A percentile compares a stretch with the other conserved stretches of the same genome.
Evolutionary conservation across 2,113 vertebrate species (phyloP).

Genomic region (Ibidorhyncha struthersii): DNA sequence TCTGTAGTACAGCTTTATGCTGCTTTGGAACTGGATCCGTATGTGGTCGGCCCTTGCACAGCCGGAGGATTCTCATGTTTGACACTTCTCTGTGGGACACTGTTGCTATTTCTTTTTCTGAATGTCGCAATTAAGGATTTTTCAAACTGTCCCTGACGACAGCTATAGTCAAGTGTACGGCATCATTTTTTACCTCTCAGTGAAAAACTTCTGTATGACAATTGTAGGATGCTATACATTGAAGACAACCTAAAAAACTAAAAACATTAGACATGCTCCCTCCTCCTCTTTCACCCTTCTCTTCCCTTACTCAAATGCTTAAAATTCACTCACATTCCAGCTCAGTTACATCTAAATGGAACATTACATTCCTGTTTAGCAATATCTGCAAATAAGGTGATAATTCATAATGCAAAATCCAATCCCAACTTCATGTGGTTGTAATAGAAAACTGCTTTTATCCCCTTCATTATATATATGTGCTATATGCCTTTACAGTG

Average conservation of each 20-base stretch:
- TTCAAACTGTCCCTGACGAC: neutral
- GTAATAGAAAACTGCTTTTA: neutral
- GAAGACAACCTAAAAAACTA: neutral
- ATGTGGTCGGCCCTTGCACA: neutral
- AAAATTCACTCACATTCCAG: neutral
- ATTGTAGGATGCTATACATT: neutral
- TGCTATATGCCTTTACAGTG: neutral
- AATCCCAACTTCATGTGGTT: neutral
- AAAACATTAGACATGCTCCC: neutral
- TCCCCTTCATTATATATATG: neutral
- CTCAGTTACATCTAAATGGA: neutral
- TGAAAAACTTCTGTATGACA: neutral
- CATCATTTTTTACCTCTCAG: neutral
- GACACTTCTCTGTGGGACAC: neutral
- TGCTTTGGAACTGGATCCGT: neutral
- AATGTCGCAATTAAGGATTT: neutral
- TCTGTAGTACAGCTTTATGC: neutral
- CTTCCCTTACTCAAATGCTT: neutral
- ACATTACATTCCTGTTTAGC: neutral
- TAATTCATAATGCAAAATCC: conserved; percentile 13
- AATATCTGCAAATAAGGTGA: neutral
- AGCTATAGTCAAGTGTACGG: neutral
- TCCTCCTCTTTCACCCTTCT: neutral
- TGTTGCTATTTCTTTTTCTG: neutral
- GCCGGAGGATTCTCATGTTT: neutral